Conservation (phyloP, 2,797 vertebrate species). For the Peromyscus aztecus region DNA sequence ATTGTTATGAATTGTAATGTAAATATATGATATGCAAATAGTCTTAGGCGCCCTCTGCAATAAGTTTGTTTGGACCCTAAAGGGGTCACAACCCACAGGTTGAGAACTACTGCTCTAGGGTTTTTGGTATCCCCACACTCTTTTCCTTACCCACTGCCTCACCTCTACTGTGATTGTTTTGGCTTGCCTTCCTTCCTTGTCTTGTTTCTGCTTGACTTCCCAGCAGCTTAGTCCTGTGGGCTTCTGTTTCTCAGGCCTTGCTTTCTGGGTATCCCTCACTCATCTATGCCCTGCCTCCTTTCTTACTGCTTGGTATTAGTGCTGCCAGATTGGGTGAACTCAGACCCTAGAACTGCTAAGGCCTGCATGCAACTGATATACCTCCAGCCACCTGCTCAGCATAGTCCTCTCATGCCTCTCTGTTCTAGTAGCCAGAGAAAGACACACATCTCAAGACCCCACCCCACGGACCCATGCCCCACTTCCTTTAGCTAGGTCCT, state of each 20-base stretch:
- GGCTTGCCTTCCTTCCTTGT: too few species aligned
- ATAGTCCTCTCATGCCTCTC: neutral
- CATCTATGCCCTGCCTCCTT: neutral
- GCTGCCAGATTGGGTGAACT: rapidly evolving
- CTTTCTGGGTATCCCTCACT: neutral
- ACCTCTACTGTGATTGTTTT: rapidly evolving
- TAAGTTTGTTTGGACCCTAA: neutral
- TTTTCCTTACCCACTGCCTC: rapidly evolving
- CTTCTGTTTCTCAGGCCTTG: neutral
- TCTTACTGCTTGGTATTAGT: rapidly evolving
- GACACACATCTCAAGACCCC: neutral
- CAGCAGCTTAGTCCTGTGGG: neutral
- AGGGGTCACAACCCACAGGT: neutral
- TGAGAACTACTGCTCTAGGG: neutral
- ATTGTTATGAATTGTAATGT: neutral
- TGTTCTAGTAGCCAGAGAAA: neutral
- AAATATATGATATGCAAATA: neutral
- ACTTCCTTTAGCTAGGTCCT: too few species aligned
- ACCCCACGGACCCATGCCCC: too few species aligned
- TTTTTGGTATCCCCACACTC: rapidly evolving
- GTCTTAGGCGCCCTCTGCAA: neutral
- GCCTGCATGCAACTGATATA: rapidly evolving
- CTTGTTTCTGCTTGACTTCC: neutral
- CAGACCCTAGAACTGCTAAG: neutral
- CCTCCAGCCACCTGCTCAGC: neutral